phyloP scores from a whole-genome alignment of 2,113 vertebrate species.

The Onychostoma macrolepis region DNA sequence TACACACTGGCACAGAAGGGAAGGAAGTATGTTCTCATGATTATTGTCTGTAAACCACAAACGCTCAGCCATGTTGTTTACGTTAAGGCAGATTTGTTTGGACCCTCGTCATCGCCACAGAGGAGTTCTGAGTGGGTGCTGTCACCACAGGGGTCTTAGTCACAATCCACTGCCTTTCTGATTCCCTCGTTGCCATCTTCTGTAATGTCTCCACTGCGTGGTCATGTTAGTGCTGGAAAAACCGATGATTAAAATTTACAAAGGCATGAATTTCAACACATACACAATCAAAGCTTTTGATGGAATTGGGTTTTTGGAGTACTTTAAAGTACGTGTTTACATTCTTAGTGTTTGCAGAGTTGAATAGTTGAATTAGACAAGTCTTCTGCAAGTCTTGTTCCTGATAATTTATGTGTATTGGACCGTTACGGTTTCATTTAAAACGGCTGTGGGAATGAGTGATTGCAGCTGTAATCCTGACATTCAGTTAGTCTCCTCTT shows the following conservation, averaged over 20 bases:
- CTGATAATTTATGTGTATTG: conserved; percentile 5
- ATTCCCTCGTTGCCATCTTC: conserved; percentile 24
- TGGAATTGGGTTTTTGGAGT: background rate
- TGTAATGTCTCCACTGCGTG: background rate
- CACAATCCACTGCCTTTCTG: conserved; percentile 15
- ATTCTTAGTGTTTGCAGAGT: background rate
- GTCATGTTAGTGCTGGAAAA: conserved; percentile 10
- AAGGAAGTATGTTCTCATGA: background rate
- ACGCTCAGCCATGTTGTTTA: conserved; percentile 42
- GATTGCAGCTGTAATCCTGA: conserved; percentile 26
- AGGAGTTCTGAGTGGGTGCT: conserved; percentile 36
- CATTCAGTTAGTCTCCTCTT: background rate
- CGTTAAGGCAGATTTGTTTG: conserved; percentile 46
- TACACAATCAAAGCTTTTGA: background rate
- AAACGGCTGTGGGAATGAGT: conserved; percentile 9
- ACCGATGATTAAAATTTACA: background rate
- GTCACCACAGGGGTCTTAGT: conserved; percentile 25
- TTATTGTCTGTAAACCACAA: conserved; percentile 22
- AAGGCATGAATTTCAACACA: background rate
- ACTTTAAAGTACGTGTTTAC: background rate
- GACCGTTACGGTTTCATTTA: conserved; percentile 7
- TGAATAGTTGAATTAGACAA: background rate
- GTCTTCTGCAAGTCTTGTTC: conserved; percentile 7
- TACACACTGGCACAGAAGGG: background rate
- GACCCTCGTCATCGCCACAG: background rate